Conservation (phyloP, 1,140 invertebrate species). For the Euura saliciscinereae region DNA sequence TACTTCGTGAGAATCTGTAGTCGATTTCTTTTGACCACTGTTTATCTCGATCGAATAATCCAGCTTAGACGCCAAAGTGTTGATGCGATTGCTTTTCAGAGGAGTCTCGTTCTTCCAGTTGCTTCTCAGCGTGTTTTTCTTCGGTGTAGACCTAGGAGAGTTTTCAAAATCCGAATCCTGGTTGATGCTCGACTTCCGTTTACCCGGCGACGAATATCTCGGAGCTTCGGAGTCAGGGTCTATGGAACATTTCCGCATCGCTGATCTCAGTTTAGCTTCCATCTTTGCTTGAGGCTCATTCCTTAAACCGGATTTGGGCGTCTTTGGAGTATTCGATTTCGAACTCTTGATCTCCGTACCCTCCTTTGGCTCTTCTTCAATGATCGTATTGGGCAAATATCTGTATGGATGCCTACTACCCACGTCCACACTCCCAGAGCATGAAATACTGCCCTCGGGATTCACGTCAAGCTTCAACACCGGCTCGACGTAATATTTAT, state of each 20-base stretch:
- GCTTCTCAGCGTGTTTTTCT: not conserved
- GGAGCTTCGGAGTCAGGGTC: not conserved
- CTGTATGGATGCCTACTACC: not conserved
- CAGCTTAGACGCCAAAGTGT: not conserved
- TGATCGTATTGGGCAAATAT: not conserved
- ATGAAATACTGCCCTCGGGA: not conserved
- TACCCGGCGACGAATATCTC: not conserved
- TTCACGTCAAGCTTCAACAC: not conserved
- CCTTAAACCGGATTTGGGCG: not conserved
- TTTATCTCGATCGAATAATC: not conserved
- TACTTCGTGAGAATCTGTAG: not conserved
- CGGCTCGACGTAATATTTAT: not conserved
- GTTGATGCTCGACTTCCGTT: not conserved
- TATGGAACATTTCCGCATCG: not conserved
- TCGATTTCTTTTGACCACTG: no score
- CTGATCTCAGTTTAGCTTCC: not conserved
- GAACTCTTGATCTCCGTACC: no score
- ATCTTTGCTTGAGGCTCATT: not conserved
- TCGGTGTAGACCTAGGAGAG: not conserved
- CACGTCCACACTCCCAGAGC: not conserved
- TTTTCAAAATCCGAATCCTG: not conserved
- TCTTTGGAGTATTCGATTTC: not conserved
- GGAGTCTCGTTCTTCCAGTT: not conserved
- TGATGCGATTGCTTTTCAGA: not conserved
- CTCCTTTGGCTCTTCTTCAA: not conserved